Conservation (phyloP, 2,797 vertebrate species). For the Gila robusta region DNA sequence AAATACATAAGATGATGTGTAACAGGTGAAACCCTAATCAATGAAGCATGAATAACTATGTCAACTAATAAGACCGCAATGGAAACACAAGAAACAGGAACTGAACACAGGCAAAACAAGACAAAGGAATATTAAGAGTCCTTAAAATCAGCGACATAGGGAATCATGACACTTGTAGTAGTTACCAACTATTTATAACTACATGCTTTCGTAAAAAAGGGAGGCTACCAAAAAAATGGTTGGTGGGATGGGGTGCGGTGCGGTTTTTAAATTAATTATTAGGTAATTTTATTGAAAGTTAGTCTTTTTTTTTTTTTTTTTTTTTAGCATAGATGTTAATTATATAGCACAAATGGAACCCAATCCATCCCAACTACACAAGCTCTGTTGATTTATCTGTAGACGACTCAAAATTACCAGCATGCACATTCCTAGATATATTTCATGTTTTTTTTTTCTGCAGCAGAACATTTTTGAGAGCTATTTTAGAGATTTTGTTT, state of each 20-base stretch:
- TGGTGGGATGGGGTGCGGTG: too few relatives aligned
- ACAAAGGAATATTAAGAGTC: too few relatives aligned
- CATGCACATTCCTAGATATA: neutral
- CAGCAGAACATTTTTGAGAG: neutral
- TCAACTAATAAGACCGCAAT: too few relatives aligned
- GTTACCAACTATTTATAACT: neutral
- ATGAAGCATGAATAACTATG: too few relatives aligned
- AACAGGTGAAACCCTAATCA: too few relatives aligned
- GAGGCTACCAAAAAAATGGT: too few relatives aligned
- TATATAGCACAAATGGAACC: neutral
- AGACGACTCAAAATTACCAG: neutral
- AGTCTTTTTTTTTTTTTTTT: neutral
- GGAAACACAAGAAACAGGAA: too few relatives aligned
- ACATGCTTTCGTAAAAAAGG: neutral
- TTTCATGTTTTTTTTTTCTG: neutral
- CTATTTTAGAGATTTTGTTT: neutral
- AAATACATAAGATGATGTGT: too few relatives aligned
- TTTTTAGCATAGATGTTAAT: neutral
- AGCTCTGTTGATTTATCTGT: slow-evolving; percentile 1
- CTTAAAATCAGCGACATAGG: too few relatives aligned
- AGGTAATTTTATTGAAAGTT: neutral
- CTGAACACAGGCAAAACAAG: too few relatives aligned
- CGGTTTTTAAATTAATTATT: too few relatives aligned
- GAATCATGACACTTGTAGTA: too few relatives aligned
- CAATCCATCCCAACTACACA: neutral